phyloP scores from a whole-genome alignment of 92 coral and sea anemone genomes.

The Paragorgia papillata region DNA sequence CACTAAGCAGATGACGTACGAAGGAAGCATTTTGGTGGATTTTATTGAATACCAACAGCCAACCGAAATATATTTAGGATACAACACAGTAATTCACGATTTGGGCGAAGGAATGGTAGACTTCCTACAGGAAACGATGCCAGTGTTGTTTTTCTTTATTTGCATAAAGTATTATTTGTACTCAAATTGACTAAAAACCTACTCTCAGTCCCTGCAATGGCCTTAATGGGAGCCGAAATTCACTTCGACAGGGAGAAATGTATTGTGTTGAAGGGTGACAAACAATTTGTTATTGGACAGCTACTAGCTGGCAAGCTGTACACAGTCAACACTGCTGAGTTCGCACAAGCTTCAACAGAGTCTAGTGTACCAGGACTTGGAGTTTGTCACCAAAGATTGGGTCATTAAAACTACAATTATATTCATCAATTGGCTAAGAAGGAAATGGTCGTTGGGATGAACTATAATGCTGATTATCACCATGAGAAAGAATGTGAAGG shows the following conservation, averaged over 20 bases:
- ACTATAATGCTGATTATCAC: not conserved
- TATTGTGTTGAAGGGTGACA: slow-evolving; percentile 38
- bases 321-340: slow-evolving; percentile 44
- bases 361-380: slow-evolving; percentile 47
- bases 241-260: slow-evolving; percentile 42
- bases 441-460: slow-evolving; percentile 65
- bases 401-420: slow-evolving; percentile 60
- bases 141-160: slow-evolving; percentile 38
- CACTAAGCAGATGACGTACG: slow-evolving; percentile 63
- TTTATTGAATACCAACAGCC: slow-evolving; percentile 20
- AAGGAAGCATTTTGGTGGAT: slow-evolving; percentile 46
- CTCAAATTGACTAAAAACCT: slow-evolving; percentile 45
- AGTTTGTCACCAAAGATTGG: slow-evolving; percentile 65
- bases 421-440: slow-evolving; percentile 45
- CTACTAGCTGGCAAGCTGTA: slow-evolving; percentile 36
- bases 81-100: slow-evolving; percentile 40
- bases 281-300: slow-evolving; percentile 42
- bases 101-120: slow-evolving; percentile 61
- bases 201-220: slow-evolving; percentile 53
- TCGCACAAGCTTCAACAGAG: slow-evolving; percentile 28
- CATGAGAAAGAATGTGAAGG: slow-evolving; percentile 3
- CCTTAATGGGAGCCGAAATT: slow-evolving; percentile 47
- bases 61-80: slow-evolving; percentile 31
- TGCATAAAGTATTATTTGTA: slow-evolving; percentile 42
- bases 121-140: slow-evolving; percentile 42